Conservation (phyloP, 2,113 vertebrate species). For the Hypomesus transpacificus region DNA sequence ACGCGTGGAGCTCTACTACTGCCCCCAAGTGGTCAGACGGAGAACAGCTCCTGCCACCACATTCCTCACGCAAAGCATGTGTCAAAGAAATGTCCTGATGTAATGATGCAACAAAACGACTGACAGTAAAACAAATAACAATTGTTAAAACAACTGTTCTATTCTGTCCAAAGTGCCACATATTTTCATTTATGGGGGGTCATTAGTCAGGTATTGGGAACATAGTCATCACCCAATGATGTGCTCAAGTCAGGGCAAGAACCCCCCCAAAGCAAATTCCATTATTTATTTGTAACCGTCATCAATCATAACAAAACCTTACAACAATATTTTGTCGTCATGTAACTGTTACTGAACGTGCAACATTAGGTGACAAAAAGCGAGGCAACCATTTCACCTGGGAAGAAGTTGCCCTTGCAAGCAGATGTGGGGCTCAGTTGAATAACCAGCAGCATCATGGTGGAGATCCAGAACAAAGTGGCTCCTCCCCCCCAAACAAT, state of each 20-base stretch:
- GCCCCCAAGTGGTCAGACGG: constrained; percentile 28
- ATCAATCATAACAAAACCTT: constrained; percentile 3
- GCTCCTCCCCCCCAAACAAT: not conserved
- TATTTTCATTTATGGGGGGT: not conserved
- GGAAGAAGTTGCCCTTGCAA: not conserved
- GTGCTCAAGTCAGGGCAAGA: constrained; percentile 5
- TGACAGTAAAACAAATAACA: not conserved
- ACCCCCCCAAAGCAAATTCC: not conserved
- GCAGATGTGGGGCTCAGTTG: not conserved
- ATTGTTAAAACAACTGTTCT: not conserved
- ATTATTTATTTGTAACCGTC: not conserved
- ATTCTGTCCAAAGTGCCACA: not conserved
- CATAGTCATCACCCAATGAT: not conserved
- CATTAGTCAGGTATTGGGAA: not conserved
- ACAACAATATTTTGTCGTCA: not conserved
- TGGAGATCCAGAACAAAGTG: too few relatives aligned
- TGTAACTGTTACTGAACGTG: not conserved
- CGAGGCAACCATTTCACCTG: not conserved
- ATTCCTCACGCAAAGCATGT: not conserved
- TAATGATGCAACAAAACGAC: not conserved
- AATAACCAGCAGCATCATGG: too few relatives aligned
- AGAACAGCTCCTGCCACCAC: constrained; percentile 8
- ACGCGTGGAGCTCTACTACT: not conserved
- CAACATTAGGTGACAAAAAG: not conserved
- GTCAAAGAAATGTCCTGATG: constrained; percentile 6